Percentiles rank a stretch among this genome's conserved stretches.
These are phyloP conservation scores for Lamellibrachia luymesi DNA, from an alignment of 1,140 invertebrate species.

Conservation along the genomic window DNA sequence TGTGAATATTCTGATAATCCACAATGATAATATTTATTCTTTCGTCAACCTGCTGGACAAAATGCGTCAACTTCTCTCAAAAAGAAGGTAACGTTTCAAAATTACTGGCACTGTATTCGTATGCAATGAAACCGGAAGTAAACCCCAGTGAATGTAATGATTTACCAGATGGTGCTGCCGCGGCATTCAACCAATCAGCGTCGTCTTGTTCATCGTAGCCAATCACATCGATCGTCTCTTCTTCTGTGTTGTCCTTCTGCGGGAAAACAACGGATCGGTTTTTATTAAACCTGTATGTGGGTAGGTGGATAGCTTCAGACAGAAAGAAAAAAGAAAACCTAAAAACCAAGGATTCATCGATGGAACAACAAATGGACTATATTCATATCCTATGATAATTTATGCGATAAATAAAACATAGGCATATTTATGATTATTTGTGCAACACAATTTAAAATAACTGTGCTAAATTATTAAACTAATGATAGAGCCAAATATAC, in stretches of 20 bases:
- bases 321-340: neutral
- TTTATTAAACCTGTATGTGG: neutral
- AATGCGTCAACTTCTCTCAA: too few species aligned
- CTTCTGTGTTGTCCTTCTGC: neutral
- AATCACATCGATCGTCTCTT: constrained; percentile 19
- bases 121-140: too few species aligned
- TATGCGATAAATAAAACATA: neutral
- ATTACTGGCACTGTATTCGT: too few species aligned
- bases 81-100: too few species aligned
- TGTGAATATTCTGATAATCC: too few species aligned
- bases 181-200: neutral
- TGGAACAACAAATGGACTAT: neutral
- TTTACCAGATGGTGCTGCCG: neutral
- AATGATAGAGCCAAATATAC: too few species aligned
- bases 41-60: too few species aligned
- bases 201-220: constrained; percentile 20
- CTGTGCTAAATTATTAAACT: too few species aligned
- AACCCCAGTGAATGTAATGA: neutral
- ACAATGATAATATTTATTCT: too few species aligned
- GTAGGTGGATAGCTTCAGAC: neutral
- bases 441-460: neutral
- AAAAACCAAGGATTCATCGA: neutral
- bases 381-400: neutral
- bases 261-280: neutral
- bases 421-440: neutral